Conservation (phyloP, 2,888 invertebrate species). For the Aspidiotus destructor region DNA sequence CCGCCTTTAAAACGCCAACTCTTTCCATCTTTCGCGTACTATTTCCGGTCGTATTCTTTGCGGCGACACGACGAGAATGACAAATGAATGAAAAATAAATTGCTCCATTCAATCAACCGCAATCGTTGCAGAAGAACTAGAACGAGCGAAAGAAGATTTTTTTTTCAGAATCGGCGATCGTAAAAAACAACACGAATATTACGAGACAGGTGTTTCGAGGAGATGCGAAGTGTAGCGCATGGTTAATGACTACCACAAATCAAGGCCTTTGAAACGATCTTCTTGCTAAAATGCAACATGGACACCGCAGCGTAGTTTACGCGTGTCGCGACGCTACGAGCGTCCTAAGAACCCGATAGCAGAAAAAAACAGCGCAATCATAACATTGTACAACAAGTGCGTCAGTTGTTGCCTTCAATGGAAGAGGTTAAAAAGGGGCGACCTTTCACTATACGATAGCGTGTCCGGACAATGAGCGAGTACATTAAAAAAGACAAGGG, state of each 20-base stretch:
- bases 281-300: constrained; percentile 2
- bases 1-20: no score
- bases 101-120: no score
- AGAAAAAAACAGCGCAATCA: constrained; percentile 11
- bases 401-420: constrained; percentile 23
- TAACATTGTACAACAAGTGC: constrained; percentile 28
- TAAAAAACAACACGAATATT: no score
- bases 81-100: no score
- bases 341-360: background rate
- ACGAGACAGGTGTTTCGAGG: constrained; percentile 17
- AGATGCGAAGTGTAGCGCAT: constrained; percentile 1
- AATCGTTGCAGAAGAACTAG: no score
- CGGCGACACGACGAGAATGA: no score
- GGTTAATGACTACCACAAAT: constrained; percentile 19
- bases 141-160: no score
- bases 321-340: background rate
- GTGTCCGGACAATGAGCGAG: constrained; percentile 25
- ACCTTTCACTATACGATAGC: constrained; percentile 21
- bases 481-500: constrained; percentile 29
- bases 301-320: background rate
- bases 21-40: no score
- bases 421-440: constrained; percentile 26
- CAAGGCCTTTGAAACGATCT: background rate
- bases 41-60: no score
- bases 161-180: no score